phyloP scores from a whole-genome alignment of 1,140 invertebrate genomes.

The Euura lappo region DNA sequence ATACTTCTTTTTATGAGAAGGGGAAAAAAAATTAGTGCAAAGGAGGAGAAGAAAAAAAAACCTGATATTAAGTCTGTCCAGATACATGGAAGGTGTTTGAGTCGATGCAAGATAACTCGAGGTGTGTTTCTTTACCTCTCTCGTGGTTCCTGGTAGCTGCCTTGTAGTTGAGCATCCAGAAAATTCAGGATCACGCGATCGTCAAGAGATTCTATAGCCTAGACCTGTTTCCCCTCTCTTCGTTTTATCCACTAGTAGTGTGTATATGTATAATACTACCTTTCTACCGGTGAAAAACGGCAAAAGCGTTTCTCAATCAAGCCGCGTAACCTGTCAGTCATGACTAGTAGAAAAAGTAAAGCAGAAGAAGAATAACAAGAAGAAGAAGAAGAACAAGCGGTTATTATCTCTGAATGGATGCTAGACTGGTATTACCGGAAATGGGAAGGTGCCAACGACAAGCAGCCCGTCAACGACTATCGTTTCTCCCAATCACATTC shows the following conservation, averaged over 20 bases:
- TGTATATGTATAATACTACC: neutral
- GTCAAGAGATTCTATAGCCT: neutral
- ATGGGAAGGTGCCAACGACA: constrained; percentile 2
- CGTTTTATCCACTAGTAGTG: neutral
- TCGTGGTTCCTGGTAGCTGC: neutral
- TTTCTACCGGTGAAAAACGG: neutral
- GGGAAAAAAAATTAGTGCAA: neutral
- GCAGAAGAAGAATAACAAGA: constrained; percentile 1
- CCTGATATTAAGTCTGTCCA: neutral
- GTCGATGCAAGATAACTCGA: neutral
- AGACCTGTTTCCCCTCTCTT: neutral
- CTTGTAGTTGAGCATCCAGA: neutral
- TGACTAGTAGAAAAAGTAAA: neutral
- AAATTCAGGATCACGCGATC: constrained; percentile 1
- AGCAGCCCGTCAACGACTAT: neutral
- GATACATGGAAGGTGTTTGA: neutral
- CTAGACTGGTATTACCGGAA: constrained; percentile 4
- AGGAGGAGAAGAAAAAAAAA: neutral
- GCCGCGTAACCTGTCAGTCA: neutral
- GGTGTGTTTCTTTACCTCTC: no score
- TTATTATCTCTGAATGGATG: neutral
- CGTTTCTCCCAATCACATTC: neutral
- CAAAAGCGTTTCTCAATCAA: neutral
- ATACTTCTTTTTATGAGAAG: neutral
- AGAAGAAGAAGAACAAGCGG: neutral